phyloP scores from a whole-genome alignment of 2,797 vertebrate genomes.

The Phyllotis vaccarum region DNA sequence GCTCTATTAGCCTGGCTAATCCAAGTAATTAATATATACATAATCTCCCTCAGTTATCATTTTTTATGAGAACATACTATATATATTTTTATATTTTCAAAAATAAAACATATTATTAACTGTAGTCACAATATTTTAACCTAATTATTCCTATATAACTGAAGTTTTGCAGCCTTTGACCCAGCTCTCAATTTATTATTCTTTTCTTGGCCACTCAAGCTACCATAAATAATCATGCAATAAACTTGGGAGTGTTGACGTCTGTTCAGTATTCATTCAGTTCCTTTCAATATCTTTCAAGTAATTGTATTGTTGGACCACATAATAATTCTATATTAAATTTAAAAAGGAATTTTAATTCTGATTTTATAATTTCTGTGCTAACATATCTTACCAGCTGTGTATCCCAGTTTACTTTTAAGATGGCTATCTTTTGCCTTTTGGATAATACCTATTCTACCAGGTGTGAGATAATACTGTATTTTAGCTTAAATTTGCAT shows the following conservation, averaged over 20 bases:
- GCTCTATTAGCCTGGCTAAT: too few species aligned
- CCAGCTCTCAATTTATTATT: not conserved
- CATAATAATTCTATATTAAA: not conserved
- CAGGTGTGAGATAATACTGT: not conserved
- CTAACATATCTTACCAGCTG: not conserved
- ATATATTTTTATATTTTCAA: not conserved
- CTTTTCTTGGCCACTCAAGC: not conserved
- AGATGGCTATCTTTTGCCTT: not conserved
- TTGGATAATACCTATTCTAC: not conserved
- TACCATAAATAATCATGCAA: not conserved
- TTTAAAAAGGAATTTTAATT: not conserved
- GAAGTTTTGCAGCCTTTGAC: not conserved
- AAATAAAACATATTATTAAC: not conserved
- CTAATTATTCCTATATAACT: not conserved
- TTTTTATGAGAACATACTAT: not conserved
- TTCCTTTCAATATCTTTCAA: not conserved
- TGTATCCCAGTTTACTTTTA: not conserved
- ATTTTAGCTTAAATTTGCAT: not conserved
- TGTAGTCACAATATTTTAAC: too few species aligned
- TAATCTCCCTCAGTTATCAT: not conserved
- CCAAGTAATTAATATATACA: not conserved
- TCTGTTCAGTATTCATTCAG: not conserved
- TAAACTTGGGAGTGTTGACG: not conserved
- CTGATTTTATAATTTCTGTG: not conserved
- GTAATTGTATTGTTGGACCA: not conserved